These are phyloP conservation scores for Corynorhinus townsendii DNA, from an alignment of 2,113 vertebrate species.

Conservation along the genomic window DNA sequence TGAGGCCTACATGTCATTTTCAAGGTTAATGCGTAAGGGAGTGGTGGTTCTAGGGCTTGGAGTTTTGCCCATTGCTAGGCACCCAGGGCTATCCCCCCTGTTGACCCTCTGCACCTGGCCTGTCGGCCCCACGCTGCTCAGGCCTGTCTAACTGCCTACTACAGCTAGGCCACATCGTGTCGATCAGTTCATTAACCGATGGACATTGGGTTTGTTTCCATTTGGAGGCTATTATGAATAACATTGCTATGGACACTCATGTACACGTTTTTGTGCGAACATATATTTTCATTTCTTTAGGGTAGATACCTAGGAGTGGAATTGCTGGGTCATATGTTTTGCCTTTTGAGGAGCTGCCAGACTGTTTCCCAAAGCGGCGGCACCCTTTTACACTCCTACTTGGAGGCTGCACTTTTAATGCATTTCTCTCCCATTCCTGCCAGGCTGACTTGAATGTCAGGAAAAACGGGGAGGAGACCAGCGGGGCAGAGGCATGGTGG, in stretches of 20 bases:
- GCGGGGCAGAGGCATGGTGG: background rate
- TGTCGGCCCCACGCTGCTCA: too few species aligned
- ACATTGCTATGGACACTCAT: background rate
- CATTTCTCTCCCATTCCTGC: background rate
- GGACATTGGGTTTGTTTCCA: background rate
- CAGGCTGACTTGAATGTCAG: background rate
- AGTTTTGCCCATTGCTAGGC: background rate
- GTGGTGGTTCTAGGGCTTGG: background rate
- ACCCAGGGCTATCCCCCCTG: background rate
- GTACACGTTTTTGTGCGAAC: background rate
- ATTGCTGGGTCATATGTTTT: background rate
- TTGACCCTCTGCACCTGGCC: too few species aligned
- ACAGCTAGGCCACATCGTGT: background rate
- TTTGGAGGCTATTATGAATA: background rate
- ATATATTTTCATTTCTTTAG: background rate
- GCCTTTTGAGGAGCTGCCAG: background rate
- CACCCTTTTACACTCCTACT: background rate
- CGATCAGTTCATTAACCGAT: fast-evolving
- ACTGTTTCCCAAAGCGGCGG: background rate
- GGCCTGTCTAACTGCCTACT: background rate
- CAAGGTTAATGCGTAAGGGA: background rate
- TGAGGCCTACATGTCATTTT: background rate
- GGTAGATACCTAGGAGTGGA: background rate
- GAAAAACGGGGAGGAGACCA: background rate
- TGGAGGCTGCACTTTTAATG: background rate